Evolutionary conservation across 1,140 invertebrate species (phyloP).

Genomic region (Bombus difficillimus): DNA sequence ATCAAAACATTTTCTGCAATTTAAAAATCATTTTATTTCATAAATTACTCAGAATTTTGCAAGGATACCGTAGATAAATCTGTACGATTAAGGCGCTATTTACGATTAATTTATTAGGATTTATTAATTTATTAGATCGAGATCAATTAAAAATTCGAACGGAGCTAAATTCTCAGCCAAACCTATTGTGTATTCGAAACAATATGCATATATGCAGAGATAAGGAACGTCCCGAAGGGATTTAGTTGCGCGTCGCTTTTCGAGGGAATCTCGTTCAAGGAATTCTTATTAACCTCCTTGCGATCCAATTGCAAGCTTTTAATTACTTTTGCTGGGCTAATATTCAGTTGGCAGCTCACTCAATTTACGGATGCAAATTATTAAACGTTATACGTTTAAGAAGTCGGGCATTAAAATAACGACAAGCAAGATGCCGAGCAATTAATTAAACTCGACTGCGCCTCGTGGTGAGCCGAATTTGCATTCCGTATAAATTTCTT

Average conservation of each 20-base stretch:
- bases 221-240: neutral
- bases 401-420: conserved; percentile 17
- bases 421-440: too few relatives aligned
- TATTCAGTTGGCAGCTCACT: conserved; percentile 15
- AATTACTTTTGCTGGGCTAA: conserved; percentile 32
- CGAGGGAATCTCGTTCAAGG: neutral
- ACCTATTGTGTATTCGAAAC: neutral
- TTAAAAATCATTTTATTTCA: too few relatives aligned
- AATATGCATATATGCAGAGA: conserved; percentile 8
- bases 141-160: neutral
- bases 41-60: too few relatives aligned
- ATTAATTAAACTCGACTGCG: conserved; percentile 5
- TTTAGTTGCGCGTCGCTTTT: neutral
- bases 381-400: conserved; percentile 18
- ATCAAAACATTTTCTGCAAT: too few relatives aligned
- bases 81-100: too few relatives aligned
- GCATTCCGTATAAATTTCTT: neutral
- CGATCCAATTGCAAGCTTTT: conserved; percentile 37
- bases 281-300: conserved; percentile 18
- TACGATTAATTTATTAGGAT: too few relatives aligned
- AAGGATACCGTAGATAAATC: too few relatives aligned
- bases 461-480: neutral
- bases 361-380: conserved; percentile 35
- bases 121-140: too few relatives aligned
- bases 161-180: neutral